These are phyloP conservation scores for Myrmecophaga tridactyla DNA, from an alignment of 2,113 vertebrate species.

Conservation along the genomic window DNA sequence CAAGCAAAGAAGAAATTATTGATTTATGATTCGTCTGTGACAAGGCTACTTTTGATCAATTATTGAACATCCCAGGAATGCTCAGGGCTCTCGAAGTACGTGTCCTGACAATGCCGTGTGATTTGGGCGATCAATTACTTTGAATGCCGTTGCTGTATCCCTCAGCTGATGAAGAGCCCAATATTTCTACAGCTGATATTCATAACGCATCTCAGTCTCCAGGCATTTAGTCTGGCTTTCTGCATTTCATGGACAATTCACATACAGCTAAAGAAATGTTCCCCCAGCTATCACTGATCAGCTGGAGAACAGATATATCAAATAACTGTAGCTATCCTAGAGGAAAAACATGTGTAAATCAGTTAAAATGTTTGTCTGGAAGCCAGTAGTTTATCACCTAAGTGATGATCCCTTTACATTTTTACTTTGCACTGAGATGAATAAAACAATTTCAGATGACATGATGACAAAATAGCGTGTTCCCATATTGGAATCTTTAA, in stretches of 20 bases:
- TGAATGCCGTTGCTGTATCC: background rate
- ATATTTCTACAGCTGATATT: conserved; percentile 43
- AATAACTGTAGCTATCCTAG: conserved; percentile 75
- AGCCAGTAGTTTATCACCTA: conserved; percentile 81
- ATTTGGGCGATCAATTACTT: background rate
- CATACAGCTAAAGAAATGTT: conserved; percentile 69
- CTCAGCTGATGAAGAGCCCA: background rate
- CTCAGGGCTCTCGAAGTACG: background rate
- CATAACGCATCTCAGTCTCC: background rate
- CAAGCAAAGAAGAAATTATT: conserved; percentile 1
- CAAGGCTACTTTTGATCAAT: conserved; percentile 55
- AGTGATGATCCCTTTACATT: conserved; percentile 82
- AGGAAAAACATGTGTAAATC: conserved; percentile 83
- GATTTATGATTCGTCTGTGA: conserved; percentile 54
- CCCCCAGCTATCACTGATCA: conserved; percentile 69
- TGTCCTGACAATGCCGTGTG: background rate
- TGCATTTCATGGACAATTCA: conserved; percentile 62
- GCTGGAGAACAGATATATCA: conserved; percentile 73
- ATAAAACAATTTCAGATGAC: conserved; percentile 81
- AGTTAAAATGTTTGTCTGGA: conserved; percentile 79
- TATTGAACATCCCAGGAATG: background rate
- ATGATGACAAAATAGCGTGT: conserved; percentile 75
- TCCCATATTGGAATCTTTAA: conserved; percentile 73
- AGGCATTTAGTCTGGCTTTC: conserved; percentile 31
- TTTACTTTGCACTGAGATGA: conserved; percentile 77